These are phyloP conservation scores for Zygaena filipendulae DNA, from an alignment of 2,888 invertebrate genomes.

Conservation along the genomic window DNA sequence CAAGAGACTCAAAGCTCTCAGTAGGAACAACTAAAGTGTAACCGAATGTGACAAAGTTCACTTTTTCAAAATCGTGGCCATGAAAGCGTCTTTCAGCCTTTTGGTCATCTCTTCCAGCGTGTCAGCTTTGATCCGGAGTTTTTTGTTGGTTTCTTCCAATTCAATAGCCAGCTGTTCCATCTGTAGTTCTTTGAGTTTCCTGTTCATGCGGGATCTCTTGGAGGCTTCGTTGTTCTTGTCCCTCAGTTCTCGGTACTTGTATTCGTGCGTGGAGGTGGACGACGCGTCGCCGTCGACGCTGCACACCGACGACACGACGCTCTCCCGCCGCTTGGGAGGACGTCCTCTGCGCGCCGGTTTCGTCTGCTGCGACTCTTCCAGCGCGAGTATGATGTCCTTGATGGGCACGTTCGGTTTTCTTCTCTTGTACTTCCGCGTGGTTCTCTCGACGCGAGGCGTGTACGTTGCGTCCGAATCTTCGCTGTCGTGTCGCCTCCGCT, in stretches of 20 bases:
- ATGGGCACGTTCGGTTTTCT: conserved; percentile 48
- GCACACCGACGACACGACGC: conserved; percentile 49
- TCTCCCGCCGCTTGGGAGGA: conserved; percentile 63
- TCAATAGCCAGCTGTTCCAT: conserved; percentile 63
- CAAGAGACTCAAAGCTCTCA: conserved; percentile 5
- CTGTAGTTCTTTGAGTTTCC: conserved; percentile 70
- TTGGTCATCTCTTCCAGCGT: conserved; percentile 76
- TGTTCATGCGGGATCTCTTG: conserved; percentile 76
- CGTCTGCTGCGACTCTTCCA: conserved; percentile 45
- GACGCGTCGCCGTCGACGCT: conserved; percentile 53
- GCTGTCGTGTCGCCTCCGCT: conserved; percentile 34
- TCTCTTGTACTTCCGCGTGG: conserved; percentile 38
- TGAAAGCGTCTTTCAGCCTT: conserved; percentile 72
- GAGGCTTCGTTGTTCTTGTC: conserved; percentile 86
- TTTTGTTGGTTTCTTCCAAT: conserved; percentile 72
- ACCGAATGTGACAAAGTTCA: conserved; percentile 22
- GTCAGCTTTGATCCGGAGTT: conserved; percentile 72
- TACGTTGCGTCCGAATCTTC: conserved; percentile 59
- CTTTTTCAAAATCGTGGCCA: conserved; percentile 72
- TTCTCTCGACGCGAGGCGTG: conserved; percentile 36
- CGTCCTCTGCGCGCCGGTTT: conserved; percentile 59
- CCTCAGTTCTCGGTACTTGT: conserved; percentile 74
- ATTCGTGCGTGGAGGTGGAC: conserved; percentile 46
- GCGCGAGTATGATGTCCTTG: conserved; percentile 49
- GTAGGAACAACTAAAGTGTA: neutral